Evolutionary conservation across 2,888 invertebrate species (phyloP).

Genomic region (Latrodectus elegans): DNA sequence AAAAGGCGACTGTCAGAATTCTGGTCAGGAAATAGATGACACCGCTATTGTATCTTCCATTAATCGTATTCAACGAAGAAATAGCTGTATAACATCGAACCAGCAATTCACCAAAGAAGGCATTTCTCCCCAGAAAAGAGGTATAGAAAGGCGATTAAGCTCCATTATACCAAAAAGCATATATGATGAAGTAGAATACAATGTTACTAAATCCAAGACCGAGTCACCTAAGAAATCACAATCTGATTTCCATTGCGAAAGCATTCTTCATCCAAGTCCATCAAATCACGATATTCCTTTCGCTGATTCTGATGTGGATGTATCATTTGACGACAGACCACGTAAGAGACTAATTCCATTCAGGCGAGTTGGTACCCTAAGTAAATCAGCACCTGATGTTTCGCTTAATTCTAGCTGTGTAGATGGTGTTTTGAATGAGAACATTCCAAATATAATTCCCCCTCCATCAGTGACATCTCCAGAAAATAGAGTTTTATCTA

Average conservation of each 20-base stretch:
- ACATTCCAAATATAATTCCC: conserved; percentile 14
- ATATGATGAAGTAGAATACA: background rate
- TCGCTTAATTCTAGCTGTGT: background rate
- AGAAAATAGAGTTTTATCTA: conserved; percentile 2
- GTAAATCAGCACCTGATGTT: conserved; percentile 21
- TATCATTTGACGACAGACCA: conserved; percentile 50
- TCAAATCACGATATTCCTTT: conserved; percentile 56
- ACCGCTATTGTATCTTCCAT: background rate
- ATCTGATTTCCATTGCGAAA: background rate
- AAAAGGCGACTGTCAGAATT: background rate
- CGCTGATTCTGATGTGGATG: conserved; percentile 45
- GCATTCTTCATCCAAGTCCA: conserved; percentile 45
- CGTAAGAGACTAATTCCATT: conserved; percentile 6
- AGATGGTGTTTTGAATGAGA: background rate
- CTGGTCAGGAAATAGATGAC: background rate
- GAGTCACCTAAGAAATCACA: background rate
- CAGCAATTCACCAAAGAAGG: background rate
- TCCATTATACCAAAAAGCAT: background rate
- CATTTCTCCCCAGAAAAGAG: background rate
- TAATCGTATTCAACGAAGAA: conserved; percentile 19
- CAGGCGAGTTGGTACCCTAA: background rate
- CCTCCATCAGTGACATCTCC: background rate
- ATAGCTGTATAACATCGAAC: conserved; percentile 12
- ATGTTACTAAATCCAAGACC: background rate
- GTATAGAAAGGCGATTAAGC: background rate